Percentiles rank a stretch among this genome's conserved stretches.
Conservation (phyloP, 2,888 invertebrate species). For the Hemistola chrysoprasaria region DNA sequence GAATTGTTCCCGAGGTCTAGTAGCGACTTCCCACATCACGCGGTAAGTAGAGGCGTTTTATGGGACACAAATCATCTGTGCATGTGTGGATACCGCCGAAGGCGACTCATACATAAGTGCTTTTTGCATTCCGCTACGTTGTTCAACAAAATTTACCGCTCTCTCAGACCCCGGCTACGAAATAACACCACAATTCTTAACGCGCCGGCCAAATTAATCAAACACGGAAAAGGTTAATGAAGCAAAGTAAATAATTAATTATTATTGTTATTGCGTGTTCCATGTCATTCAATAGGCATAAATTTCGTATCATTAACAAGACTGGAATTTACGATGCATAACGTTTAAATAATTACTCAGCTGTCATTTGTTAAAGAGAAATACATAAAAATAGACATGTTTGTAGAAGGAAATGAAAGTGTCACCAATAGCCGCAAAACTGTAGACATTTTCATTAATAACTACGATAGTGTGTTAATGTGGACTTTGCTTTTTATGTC, state of each 20-base stretch:
- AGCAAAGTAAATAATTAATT: constrained; percentile 16
- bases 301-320: background rate
- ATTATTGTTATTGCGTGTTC: constrained; percentile 10
- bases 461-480: too few relatives aligned
- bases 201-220: constrained; percentile 36
- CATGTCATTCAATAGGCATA: constrained; percentile 6
- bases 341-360: too few relatives aligned
- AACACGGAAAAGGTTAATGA: constrained; percentile 14
- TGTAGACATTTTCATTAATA: too few relatives aligned
- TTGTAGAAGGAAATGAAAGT: too few relatives aligned
- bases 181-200: constrained; percentile 16
- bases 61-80: constrained; percentile 50
- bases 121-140: constrained; percentile 30
- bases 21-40: constrained; percentile 32
- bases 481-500: too few relatives aligned
- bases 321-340: too few relatives aligned
- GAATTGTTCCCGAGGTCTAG: constrained; percentile 43
- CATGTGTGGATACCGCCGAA: constrained; percentile 37
- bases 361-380: too few relatives aligned
- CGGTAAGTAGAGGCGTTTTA: constrained; percentile 44
- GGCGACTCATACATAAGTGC: constrained; percentile 37
- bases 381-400: constrained; percentile 16
- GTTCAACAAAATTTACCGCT: constrained; percentile 37
- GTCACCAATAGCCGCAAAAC: too few relatives aligned
- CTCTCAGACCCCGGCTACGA: constrained; percentile 12